Conservation (phyloP, 35 echinoderm and acorn worm species). For the Apostichopus californicus region DNA sequence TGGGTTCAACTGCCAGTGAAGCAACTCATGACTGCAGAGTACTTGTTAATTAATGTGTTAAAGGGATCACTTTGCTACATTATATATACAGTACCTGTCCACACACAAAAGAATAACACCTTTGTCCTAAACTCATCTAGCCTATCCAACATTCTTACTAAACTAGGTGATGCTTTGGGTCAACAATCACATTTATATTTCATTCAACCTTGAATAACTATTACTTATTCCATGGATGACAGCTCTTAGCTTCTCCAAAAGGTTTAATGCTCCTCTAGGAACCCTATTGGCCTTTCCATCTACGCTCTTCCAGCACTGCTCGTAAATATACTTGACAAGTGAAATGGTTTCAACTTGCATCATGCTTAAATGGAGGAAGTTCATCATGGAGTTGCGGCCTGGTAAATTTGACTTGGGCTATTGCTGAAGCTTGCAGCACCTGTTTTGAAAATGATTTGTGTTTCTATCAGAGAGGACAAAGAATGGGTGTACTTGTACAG, state of each 20-base stretch:
- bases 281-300: background rate
- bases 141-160: background rate
- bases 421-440: background rate
- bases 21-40: too few species aligned
- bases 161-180: background rate
- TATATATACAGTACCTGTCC: background rate
- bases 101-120: background rate
- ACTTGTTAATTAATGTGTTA: too few species aligned
- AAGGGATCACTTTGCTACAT: too few species aligned
- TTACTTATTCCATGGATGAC: conserved; percentile 32
- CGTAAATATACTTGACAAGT: conserved; percentile 48
- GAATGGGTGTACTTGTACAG: background rate
- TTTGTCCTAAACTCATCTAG: background rate
- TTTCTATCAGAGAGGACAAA: background rate
- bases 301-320: conserved; percentile 1
- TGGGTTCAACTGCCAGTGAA: too few species aligned
- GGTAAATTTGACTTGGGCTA: background rate
- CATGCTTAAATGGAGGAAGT: background rate
- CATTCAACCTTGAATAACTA: background rate
- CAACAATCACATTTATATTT: background rate
- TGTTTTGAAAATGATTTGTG: conserved; percentile 43
- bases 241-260: conserved; percentile 13
- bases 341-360: background rate
- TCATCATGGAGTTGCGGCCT: background rate
- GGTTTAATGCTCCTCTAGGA: conserved; percentile 12